Conservation (phyloP, 2,797 vertebrate species). For the Crypturellus tataupa region DNA sequence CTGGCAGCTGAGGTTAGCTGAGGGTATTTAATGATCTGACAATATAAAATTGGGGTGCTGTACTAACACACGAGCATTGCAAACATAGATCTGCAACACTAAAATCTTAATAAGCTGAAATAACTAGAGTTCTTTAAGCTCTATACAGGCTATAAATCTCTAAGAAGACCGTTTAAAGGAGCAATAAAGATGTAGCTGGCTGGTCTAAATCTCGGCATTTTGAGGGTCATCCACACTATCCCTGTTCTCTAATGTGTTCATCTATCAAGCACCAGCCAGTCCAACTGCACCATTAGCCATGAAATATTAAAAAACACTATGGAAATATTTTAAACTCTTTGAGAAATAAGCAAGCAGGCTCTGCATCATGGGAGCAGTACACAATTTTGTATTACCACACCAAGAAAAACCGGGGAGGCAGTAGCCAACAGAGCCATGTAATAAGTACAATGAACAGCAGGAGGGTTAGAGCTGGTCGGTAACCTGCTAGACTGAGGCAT, state of each 20-base stretch:
- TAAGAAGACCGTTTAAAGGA: neutral
- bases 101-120: neutral
- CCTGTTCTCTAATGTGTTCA: neutral
- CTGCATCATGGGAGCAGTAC: neutral
- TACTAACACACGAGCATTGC: neutral
- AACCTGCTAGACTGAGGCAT: neutral
- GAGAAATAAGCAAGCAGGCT: neutral
- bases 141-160: neutral
- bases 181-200: neutral
- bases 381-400: neutral
- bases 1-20: neutral
- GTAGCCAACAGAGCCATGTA: neutral
- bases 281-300: neutral
- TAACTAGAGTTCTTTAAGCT: neutral
- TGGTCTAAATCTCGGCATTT: neutral
- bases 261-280: neutral
- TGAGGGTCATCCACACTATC: neutral
- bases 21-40: fast-evolving
- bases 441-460: neutral
- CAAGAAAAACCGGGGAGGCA: neutral
- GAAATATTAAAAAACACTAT: neutral
- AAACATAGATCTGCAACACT: neutral
- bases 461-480: neutral
- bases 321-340: neutral
- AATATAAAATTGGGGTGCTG: fast-evolving